These are phyloP conservation scores for Sylvilagus bachmani DNA, from an alignment of 2,113 vertebrate genomes.

Conservation along the genomic window DNA sequence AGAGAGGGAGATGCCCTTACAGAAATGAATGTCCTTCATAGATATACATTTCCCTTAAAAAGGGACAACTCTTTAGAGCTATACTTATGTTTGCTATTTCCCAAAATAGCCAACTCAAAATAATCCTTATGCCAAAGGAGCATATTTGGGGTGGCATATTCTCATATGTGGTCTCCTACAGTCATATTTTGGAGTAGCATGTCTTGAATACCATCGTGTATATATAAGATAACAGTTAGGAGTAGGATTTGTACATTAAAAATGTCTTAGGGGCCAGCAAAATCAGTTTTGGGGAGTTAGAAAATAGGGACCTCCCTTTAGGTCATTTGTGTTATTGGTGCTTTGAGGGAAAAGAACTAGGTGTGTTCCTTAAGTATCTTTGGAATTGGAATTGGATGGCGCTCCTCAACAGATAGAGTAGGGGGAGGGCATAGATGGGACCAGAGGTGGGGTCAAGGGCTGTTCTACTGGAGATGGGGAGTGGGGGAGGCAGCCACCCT, in stretches of 20 bases:
- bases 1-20: background rate
- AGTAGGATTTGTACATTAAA: background rate
- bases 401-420: background rate
- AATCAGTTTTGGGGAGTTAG: background rate
- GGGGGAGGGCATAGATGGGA: background rate
- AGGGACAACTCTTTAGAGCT: background rate
- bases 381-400: background rate
- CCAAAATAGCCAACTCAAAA: background rate
- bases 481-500: background rate
- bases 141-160: background rate
- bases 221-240: background rate
- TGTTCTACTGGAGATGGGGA: accelerated
- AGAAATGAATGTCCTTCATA: background rate
- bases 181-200: background rate
- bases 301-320: background rate
- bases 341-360: background rate
- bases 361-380: background rate
- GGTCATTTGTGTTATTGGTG: background rate
- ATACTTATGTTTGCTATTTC: background rate
- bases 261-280: background rate
- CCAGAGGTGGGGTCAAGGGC: too few species aligned
- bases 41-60: background rate
- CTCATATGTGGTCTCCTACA: background rate
- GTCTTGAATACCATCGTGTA: background rate
- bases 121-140: background rate